Evolutionary conservation across 1,140 invertebrate species (phyloP).

Genomic region (Pseudachorutes palmiensis): DNA sequence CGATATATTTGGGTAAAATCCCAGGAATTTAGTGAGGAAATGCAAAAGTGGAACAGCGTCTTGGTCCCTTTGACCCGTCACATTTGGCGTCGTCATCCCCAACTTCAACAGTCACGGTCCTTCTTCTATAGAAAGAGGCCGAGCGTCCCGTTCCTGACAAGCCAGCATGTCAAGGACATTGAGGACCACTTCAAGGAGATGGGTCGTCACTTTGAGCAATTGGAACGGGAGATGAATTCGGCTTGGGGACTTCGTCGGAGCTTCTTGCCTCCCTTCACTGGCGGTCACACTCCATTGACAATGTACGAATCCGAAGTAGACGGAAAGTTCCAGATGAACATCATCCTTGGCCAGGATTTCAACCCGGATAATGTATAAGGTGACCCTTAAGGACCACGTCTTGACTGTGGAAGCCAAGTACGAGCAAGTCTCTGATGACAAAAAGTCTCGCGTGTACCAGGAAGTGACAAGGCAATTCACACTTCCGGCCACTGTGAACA

Average conservation of each 20-base stretch:
- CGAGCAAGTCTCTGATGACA: slow-evolving; percentile 39
- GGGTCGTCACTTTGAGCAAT: slow-evolving; percentile 35
- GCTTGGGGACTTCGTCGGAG: slow-evolving; percentile 17
- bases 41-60: background rate
- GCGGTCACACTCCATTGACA: slow-evolving; percentile 12
- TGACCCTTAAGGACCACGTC: slow-evolving; percentile 39
- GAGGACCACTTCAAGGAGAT: slow-evolving; percentile 33
- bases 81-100: background rate
- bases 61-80: background rate
- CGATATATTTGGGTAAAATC: no score
- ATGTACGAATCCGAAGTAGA: slow-evolving; percentile 22
- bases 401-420: slow-evolving; percentile 39
- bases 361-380: slow-evolving; percentile 41
- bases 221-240: slow-evolving; percentile 33
- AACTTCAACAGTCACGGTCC: background rate
- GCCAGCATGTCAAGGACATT: slow-evolving; percentile 19
- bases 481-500: slow-evolving; percentile 43
- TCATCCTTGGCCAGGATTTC: slow-evolving; percentile 27
- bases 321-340: slow-evolving; percentile 21
- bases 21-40: background rate
- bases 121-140: background rate
- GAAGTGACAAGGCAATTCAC: slow-evolving; percentile 43
- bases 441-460: slow-evolving; percentile 39
- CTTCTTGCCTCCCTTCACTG: background rate
- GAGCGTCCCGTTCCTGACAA: background rate